phyloP scores from a whole-genome alignment of 2,113 vertebrate genomes.

The Clinocottus analis region DNA sequence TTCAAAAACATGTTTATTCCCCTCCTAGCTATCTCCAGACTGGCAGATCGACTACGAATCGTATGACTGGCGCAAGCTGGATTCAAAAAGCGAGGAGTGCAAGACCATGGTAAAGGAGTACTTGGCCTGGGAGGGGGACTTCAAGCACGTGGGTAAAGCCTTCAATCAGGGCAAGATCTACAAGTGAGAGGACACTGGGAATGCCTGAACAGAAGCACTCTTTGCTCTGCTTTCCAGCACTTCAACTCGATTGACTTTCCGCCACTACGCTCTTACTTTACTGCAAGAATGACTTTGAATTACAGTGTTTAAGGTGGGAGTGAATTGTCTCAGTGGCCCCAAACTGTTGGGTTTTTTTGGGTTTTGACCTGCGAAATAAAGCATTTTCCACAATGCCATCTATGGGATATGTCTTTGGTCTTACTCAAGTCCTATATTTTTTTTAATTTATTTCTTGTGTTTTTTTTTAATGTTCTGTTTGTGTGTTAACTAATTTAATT shows the following conservation, averaged over 20 bases:
- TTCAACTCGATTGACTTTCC: slow-evolving; percentile 70
- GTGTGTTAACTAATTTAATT: neutral
- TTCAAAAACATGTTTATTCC: neutral
- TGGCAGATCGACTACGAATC: slow-evolving; percentile 96
- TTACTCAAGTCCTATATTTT: slow-evolving; percentile 1
- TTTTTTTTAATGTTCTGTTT: neutral
- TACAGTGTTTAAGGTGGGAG: slow-evolving; percentile 59
- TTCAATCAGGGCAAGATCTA: slow-evolving; percentile 93
- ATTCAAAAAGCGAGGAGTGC: slow-evolving; percentile 87
- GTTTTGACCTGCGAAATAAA: slow-evolving; percentile 82
- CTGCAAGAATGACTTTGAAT: slow-evolving; percentile 64
- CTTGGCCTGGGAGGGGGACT: slow-evolving; percentile 92
- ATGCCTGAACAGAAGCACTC: slow-evolving; percentile 53
- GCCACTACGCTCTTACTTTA: slow-evolving; percentile 64
- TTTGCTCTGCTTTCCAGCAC: slow-evolving; percentile 52
- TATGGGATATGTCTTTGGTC: slow-evolving; percentile 47
- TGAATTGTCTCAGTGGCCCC: slow-evolving; percentile 61
- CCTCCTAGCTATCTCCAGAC: slow-evolving; percentile 84
- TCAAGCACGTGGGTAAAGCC: slow-evolving; percentile 90
- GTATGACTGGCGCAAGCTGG: slow-evolving; percentile 91
- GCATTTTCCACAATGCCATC: slow-evolving; percentile 76
- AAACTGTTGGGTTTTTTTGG: slow-evolving; percentile 62
- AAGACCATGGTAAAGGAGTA: slow-evolving; percentile 92
- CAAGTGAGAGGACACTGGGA: slow-evolving; percentile 84
- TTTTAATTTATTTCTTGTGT: neutral